phyloP scores from a whole-genome alignment of 2,888 invertebrate species.

The Drosophila affinis region DNA sequence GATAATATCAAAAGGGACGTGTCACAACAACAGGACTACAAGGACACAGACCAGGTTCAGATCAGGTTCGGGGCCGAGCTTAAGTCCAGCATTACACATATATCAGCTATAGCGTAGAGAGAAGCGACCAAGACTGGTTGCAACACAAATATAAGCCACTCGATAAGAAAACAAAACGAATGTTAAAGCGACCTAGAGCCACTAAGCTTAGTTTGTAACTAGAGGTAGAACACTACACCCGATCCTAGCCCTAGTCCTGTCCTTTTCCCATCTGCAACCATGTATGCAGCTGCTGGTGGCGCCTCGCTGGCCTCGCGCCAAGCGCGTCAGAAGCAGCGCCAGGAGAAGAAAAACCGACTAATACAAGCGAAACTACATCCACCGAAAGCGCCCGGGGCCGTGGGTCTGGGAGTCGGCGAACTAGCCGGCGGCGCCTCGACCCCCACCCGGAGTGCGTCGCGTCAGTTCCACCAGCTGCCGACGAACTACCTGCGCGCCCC shows the following conservation, averaged over 20 bases:
- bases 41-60: not conserved
- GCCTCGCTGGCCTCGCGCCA: slow-evolving; percentile 93
- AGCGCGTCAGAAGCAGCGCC: slow-evolving; percentile 87
- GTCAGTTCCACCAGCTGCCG: slow-evolving; percentile 86
- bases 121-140: slow-evolving; percentile 1
- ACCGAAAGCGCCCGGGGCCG: slow-evolving; percentile 80
- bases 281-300: slow-evolving; percentile 96
- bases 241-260: not conserved
- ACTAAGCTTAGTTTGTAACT: slow-evolving; percentile 27
- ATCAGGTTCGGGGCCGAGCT: not conserved
- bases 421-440: slow-evolving; percentile 79
- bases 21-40: not conserved
- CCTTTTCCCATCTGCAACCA: slow-evolving; percentile 72
- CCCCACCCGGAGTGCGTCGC: slow-evolving; percentile 82
- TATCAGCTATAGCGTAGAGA: not conserved
- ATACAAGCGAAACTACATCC: slow-evolving; percentile 85
- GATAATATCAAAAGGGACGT: not conserved
- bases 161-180: slow-evolving; percentile 7
- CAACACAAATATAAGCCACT: slow-evolving; percentile 1
- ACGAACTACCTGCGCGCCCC: slow-evolving; percentile 84
- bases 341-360: slow-evolving; percentile 84
- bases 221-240: slow-evolving; percentile 9
- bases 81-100: slow-evolving; percentile 8
- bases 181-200: slow-evolving; percentile 11
- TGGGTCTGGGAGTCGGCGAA: slow-evolving; percentile 69